phyloP scores from a whole-genome alignment of 2,888 invertebrate genomes.

The Timema cristinae region DNA sequence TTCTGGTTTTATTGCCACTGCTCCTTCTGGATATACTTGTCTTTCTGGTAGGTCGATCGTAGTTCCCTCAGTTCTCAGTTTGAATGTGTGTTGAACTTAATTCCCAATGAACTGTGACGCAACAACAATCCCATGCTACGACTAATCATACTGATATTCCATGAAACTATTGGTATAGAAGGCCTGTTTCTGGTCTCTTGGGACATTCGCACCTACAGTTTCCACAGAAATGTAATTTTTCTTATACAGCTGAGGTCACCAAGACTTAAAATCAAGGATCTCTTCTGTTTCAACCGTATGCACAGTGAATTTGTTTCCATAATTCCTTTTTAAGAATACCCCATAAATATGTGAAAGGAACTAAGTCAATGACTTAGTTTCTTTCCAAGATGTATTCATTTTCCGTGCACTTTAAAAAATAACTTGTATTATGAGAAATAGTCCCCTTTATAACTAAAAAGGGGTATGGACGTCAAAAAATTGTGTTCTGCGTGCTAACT shows the following conservation, averaged over 20 bases:
- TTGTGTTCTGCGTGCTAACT: too few species aligned
- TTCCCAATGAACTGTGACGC: background rate
- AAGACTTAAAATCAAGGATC: background rate
- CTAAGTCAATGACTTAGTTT: constrained; percentile 4
- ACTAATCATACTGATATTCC: background rate
- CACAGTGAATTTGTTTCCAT: constrained; percentile 4
- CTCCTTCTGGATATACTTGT: background rate
- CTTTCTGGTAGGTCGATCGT: background rate
- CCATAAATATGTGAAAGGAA: background rate
- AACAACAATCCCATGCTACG: background rate
- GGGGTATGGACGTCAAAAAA: too few species aligned
- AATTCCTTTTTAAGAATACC: background rate
- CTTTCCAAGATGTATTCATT: background rate
- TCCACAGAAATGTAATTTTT: background rate
- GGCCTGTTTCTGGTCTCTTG: constrained; percentile 2
- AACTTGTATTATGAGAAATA: too few species aligned
- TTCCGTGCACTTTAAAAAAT: too few species aligned
- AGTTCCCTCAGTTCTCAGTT: background rate
- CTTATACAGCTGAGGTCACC: background rate
- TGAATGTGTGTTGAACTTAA: background rate
- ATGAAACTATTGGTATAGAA: background rate
- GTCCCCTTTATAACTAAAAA: too few species aligned
- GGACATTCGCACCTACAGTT: background rate
- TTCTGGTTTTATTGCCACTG: constrained; percentile 1
- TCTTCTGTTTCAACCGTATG: constrained; percentile 1